Conservation (phyloP, 2,113 vertebrate genomes). For the Elgaria multicarinata region DNA sequence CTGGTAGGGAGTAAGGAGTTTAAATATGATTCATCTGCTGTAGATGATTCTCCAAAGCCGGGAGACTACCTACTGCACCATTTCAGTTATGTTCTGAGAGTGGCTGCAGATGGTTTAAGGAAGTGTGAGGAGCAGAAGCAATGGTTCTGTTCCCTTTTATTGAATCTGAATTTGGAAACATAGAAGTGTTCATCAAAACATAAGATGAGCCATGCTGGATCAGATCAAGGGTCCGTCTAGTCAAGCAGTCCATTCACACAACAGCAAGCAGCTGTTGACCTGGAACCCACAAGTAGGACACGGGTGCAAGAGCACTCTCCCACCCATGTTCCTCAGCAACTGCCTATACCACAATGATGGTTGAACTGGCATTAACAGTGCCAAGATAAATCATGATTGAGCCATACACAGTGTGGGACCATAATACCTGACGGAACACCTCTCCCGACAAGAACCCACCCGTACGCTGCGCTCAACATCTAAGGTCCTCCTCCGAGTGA, state of each 20-base stretch:
- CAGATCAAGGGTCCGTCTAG: too few relatives aligned
- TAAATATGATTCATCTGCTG: slow-evolving; percentile 28
- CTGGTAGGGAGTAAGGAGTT: slow-evolving; percentile 17
- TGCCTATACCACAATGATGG: neutral
- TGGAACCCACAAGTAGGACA: too few relatives aligned
- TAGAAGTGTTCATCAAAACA: neutral
- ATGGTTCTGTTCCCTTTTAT: neutral
- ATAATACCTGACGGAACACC: too few relatives aligned
- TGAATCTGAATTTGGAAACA: neutral
- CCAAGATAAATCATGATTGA: neutral
- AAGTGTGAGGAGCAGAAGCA: neutral
- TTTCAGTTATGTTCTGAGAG: neutral
- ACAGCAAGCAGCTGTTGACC: too few relatives aligned
- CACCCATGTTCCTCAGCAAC: too few relatives aligned
- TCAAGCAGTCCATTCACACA: too few relatives aligned
- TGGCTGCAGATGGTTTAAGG: neutral
- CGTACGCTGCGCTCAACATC: too few relatives aligned
- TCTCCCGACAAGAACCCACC: too few relatives aligned
- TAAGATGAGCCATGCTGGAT: too few relatives aligned
- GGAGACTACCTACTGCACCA: slow-evolving; percentile 12
- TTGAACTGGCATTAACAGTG: neutral
- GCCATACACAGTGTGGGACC: too few relatives aligned
- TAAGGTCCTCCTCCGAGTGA: too few relatives aligned
- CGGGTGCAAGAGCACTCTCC: too few relatives aligned
- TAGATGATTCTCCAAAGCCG: neutral